These are phyloP conservation scores for Valencia hispanica DNA, from an alignment of 2,797 vertebrate species.

Conservation along the genomic window DNA sequence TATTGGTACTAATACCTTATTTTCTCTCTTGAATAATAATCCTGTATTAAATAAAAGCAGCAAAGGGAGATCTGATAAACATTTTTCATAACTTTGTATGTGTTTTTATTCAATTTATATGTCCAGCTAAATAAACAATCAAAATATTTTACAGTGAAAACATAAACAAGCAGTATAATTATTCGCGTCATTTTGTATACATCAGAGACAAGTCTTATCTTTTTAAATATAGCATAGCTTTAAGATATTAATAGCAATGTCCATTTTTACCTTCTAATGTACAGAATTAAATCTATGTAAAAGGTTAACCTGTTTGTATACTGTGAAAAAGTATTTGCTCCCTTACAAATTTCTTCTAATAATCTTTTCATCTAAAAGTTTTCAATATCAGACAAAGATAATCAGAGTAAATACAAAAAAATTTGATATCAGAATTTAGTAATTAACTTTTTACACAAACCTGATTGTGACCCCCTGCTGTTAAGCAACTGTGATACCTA, in stretches of 20 bases:
- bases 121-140: not conserved
- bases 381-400: not conserved
- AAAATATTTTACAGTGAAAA: constrained; percentile 4
- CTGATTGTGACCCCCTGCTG: too few species aligned
- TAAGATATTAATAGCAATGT: constrained; percentile 6
- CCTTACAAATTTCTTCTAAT: not conserved
- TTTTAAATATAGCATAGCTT: constrained; percentile 6
- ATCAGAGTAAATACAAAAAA: not conserved
- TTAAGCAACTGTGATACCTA: too few species aligned
- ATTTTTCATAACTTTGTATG: constrained; percentile 14
- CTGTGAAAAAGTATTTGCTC: not conserved
- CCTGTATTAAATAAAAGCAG: not conserved
- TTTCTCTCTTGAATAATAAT: not conserved
- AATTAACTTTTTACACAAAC: too few species aligned
- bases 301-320: not conserved
- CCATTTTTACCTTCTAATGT: not conserved
- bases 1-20: constrained; percentile 1
- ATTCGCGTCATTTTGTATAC: not conserved
- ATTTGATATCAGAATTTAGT: not conserved
- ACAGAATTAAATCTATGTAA: not conserved
- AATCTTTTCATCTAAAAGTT: not conserved
- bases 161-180: not conserved
- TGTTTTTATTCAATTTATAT: not conserved
- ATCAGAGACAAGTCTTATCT: not conserved
- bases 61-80: not conserved